phyloP scores from a whole-genome alignment of 2,797 vertebrate species.

The Pachyuromys duprasi region DNA sequence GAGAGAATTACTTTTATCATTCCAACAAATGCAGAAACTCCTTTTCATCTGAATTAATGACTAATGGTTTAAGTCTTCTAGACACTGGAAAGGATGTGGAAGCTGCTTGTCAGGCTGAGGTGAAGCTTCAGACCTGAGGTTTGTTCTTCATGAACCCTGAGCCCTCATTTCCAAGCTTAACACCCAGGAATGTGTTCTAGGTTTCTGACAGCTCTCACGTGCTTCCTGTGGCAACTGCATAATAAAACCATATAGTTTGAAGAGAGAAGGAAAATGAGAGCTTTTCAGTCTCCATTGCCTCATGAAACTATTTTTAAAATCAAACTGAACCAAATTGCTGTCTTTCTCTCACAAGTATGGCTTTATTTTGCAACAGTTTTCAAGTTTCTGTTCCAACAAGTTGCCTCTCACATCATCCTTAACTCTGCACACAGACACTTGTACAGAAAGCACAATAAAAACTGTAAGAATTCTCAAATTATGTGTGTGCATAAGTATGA shows the following conservation, averaged over 20 bases:
- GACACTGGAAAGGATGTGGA: conserved; percentile 52
- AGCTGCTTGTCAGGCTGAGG: conserved; percentile 71
- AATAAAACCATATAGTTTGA: conserved; percentile 80
- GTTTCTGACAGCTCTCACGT: conserved; percentile 81
- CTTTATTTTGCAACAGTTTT: conserved; percentile 81
- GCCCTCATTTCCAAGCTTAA: conserved; percentile 86
- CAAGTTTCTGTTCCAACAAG: conserved; percentile 75
- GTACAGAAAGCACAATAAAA: conserved; percentile 63
- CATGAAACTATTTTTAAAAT: conserved; percentile 83
- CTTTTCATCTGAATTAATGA: conserved; percentile 59
- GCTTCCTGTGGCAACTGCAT: conserved; percentile 81
- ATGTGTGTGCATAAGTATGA: no score
- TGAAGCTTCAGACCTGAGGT: conserved; percentile 73
- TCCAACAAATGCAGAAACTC: conserved; percentile 64
- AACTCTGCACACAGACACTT: conserved; percentile 77
- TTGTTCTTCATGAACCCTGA: conserved; percentile 78
- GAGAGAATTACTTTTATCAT: conserved; percentile 58
- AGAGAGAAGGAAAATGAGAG: conserved; percentile 71
- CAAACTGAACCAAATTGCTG: conserved; percentile 76
- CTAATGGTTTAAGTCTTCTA: conserved; percentile 73
- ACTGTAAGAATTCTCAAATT: background rate
- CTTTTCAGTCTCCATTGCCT: conserved; percentile 81
- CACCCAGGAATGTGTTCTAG: conserved; percentile 83
- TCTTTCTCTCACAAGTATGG: conserved; percentile 81
- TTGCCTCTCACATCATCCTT: conserved; percentile 75